A percentile compares a stretch with the other conserved stretches of the same genome.
Evolutionary conservation across 2,113 vertebrate genomes (phyloP).

Genomic region (Scartelaos histophorus): DNA sequence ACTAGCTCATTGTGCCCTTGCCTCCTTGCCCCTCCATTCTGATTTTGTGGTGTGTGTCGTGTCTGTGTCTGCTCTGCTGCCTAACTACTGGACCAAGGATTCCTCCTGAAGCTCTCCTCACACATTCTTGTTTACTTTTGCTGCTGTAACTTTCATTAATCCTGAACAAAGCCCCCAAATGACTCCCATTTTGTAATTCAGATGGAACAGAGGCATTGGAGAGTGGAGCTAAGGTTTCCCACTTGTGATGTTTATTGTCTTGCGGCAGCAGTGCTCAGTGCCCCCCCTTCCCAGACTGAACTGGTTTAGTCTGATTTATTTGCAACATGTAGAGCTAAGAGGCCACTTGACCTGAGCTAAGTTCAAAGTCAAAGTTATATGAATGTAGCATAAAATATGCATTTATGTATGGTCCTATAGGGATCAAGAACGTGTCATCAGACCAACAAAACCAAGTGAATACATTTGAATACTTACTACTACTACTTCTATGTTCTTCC

Average conservation of each 20-base stretch:
- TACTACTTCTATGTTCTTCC: not conserved
- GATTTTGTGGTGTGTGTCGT: constrained; percentile 20
- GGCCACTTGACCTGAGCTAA: constrained; percentile 27
- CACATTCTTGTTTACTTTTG: constrained; percentile 23
- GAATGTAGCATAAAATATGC: constrained; percentile 3
- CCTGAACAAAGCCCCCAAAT: constrained; percentile 21
- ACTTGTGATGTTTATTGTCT: constrained; percentile 19
- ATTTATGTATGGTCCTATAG: not conserved
- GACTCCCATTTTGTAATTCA: constrained; percentile 41
- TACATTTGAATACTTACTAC: not conserved
- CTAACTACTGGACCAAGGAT: constrained; percentile 30
- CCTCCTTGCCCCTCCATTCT: constrained; percentile 7
- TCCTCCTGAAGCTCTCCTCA: not conserved
- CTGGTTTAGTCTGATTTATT: constrained; percentile 28
- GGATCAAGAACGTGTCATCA: not conserved
- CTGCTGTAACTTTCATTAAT: constrained; percentile 29
- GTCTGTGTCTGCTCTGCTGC: constrained; percentile 20
- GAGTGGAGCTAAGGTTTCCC: not conserved
- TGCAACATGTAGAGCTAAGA: constrained; percentile 17
- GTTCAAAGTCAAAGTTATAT: not conserved
- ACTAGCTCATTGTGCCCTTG: no score
- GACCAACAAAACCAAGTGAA: not conserved
- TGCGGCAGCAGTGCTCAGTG: constrained; percentile 19
- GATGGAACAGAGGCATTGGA: not conserved
- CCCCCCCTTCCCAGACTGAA: not conserved